Base-by-base conservation (phyloP, 2,888 invertebrate species). In the Archaeoteleia sp. region DNA sequence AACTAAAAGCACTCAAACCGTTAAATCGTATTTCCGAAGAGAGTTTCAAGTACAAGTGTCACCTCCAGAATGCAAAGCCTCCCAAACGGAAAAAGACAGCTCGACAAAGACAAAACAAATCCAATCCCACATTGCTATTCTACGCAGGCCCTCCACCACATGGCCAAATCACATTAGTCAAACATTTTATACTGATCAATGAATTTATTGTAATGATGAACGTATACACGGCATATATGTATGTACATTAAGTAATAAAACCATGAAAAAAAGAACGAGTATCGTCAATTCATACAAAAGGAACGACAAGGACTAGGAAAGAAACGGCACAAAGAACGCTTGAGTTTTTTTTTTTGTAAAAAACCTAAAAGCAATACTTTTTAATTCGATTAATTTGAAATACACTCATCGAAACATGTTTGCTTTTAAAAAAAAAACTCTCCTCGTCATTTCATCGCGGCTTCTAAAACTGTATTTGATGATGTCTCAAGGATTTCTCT, bases 1-100 rank as follows among this genome's bases (percentile, higher is more conserved):
- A 25, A 93, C 94, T 0, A 89, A 89, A 73, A 91, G 92, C 5
- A 90, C 90, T 0, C 93, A 93, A 85, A 93, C 93, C 0, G 72
- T 87, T 65, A 88, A 89, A 75, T 92, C 92, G 53, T 89, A 90
- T 76, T 88, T 90, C 63, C 87, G 90, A 35, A 87, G 88, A 5
- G 90, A 90, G 72, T 87, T 89, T 39, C 88, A 88, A 20, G 88
- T 89, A 8, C 93, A 94, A 85, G 92, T 91, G 0, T 86, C 87
- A 68, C 80, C 86, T 12, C 83, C 84, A 15, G 88, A 86, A 81
- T 87, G 87, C 71, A 83, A 81, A 48, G 75, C 72, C 15, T 73
- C 78, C 9, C 88, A 88, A 79, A 88, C 88, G 0, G 85, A 75
- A 51, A 81, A 73, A 51, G 87, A 89, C 51, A 85, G 81, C 55